Evolutionary conservation across 2,113 vertebrate species (phyloP), one percentile per base, ranked within the genome.

Genomic region (Actenoides hombroni): DNA sequence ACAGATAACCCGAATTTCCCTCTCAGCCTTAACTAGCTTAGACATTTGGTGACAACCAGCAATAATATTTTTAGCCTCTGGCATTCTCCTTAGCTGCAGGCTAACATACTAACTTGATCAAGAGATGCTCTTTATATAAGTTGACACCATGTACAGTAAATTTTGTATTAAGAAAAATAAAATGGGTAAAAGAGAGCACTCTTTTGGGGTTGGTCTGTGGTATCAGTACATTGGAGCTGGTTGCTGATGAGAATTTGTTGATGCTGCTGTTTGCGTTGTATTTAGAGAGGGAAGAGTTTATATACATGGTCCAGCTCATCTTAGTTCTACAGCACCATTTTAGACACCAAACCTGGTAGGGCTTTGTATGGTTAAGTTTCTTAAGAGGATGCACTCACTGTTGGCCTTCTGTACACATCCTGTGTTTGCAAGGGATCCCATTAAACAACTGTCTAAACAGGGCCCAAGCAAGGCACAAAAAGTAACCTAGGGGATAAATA

Each of bases 361-460:
- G 16, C 31, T 95, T 89, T 90, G 29, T 70, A 79, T 79, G 87
- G 35, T 75, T 83, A 71, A 91, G 53, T 57, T 70, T 49, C 40
- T 74, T 68, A 65, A 81, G 81, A 77, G 35, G 63, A 80, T 3
- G 1, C 26, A 28, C 39, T 90, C 81, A 7, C 39, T 75, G 82
- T 57, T 68, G 54, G 61, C 64, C 68, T 78, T 63, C 53, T 77
- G 51, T 94, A 76, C 59, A 86, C 65, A 88, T 85, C 74, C 73
- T 68, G 46, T 89, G 64, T 85, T 84, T 85, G n/a, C 80, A 73
- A 59, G 1, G 8, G 51, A 40, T 70, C 53, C 65, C 65, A 21
- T 87, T 85, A 88, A 96, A 92, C 40, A 94, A 39, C 74, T 70
- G 31, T 87, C 89, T 86, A 54, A 95, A 73, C 63, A 92, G 42